Percentiles rank a stretch among this genome's conserved stretches.
Evolutionary conservation across 2,888 invertebrate species (phyloP).

Genomic region (Caenorhabditis virilis): DNA sequence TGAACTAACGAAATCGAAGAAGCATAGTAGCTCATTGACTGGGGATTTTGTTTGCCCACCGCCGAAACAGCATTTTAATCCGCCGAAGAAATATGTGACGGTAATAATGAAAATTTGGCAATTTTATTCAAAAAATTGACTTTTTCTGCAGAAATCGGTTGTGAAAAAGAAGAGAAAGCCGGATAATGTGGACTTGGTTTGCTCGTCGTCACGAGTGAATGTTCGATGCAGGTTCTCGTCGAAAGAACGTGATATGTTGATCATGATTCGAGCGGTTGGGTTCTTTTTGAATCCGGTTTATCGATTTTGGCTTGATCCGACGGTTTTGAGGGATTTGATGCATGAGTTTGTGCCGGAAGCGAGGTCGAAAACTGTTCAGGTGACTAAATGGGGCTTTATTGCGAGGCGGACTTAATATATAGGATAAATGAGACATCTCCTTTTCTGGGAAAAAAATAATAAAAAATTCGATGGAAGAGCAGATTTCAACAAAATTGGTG

Average conservation of each 20-base stretch:
- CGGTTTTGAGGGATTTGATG: conserved; percentile 65
- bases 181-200: conserved; percentile 55
- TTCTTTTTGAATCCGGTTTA: conserved; percentile 67
- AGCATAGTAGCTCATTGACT: not conserved
- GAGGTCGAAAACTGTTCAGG: conserved; percentile 48
- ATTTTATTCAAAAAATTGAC: no score
- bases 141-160: not conserved
- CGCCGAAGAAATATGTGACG: not conserved
- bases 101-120: not conserved
- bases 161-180: conserved; percentile 45
- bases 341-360: conserved; percentile 64
- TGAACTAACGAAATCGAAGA: conserved; percentile 38
- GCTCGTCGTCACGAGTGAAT: conserved; percentile 42
- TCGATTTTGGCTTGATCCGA: conserved; percentile 66
- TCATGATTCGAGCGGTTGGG: conserved; percentile 64
- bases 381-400: no score
- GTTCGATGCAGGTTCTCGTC: conserved; percentile 51
- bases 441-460: no score
- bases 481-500: no score
- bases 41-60: conserved; percentile 4
- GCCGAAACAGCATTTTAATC: not conserved
- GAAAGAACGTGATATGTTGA: conserved; percentile 59
- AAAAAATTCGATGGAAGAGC: no score
- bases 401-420: no score
- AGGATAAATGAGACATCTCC: no score